Evolutionary conservation across 2,888 invertebrate species (phyloP), one percentile per base, ranked within the genome.

Genomic region (Rhyacophila evoluta): DNA sequence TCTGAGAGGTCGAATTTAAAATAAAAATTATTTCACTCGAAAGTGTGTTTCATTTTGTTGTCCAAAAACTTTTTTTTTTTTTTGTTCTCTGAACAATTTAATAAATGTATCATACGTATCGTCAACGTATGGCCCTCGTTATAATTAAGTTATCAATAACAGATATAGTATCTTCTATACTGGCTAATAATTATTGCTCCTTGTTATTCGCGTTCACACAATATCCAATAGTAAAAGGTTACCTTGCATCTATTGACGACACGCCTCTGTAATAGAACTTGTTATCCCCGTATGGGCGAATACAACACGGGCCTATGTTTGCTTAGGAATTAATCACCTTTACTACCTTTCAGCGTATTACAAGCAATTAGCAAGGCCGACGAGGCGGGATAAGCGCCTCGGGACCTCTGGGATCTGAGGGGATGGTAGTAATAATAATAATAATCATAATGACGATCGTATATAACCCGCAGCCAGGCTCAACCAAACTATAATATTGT

Each of bases 311-410:
- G 77, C 33, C 71, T 28, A 27, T 37, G 72, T 72, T 41, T 25
- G 74, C 74, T 67, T 29, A 67, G 77, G 72, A 76, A 79, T 77
- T 79, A 79, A 79, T 79, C 77, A 79, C 79, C 77, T 77, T 79
- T 74, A 74, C 36, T 77, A 70, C 79, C 77, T 79, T 77, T 79
- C 73, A 77, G 67, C 74, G 71, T 77, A 74, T 79, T 79, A 79
- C 77, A 71, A 73, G 79, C 77, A 79, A 77, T 79, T 79, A 77
- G 67, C 79, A 69, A 33, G 39, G 33, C 69, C 72, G 72, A 79
- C 79, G 67, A 38, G 41, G 28, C 55, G 25, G 67, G 72, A 72
- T 41, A 77, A 77, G 70, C 75, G 37, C 39, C 67, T 55, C 55
- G 55, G 55, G 55, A 55, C 55, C 55, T 19, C 55, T 55, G 55